Conservation (phyloP, 92 coral and sea anemone genomes). For the Palythoa heliodiscus region DNA sequence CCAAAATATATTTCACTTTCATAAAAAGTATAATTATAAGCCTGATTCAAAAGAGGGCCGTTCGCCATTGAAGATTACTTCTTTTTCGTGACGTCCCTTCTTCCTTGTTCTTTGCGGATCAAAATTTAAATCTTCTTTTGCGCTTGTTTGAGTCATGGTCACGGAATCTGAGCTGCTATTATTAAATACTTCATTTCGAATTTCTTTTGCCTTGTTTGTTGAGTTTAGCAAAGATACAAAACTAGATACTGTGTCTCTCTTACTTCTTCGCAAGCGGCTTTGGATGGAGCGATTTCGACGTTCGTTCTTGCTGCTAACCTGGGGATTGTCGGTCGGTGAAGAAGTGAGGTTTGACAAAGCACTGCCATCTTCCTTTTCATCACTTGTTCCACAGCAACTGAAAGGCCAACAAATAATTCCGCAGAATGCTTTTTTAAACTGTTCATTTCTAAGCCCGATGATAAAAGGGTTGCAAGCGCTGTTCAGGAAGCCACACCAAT, state of each 20-base stretch:
- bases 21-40: not conserved
- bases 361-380: not conserved
- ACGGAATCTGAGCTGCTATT: conserved; percentile 18
- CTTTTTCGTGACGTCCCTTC: conserved; percentile 2
- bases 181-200: not conserved
- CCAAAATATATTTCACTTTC: not conserved
- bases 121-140: not conserved
- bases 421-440: conserved; percentile 61
- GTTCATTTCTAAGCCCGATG: conserved; percentile 77
- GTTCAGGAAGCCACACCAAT: conserved; percentile 82
- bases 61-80: not conserved
- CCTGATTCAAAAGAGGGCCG: conserved; percentile 5
- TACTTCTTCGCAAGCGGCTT: not conserved
- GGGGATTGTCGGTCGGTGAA: not conserved
- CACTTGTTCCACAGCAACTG: conserved; percentile 4
- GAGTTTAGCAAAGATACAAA: conserved; percentile 18
- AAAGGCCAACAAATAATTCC: conserved; percentile 60
- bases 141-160: not conserved
- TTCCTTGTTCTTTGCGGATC: conserved; percentile 22
- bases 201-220: not conserved
- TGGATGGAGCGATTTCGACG: not conserved
- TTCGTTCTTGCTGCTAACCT: not conserved
- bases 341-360: not conserved
- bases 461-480: conserved; percentile 88
- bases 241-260: conserved; percentile 15